Conservation (phyloP, 2,888 invertebrate genomes). For the Stenchaetothrips biformis region DNA sequence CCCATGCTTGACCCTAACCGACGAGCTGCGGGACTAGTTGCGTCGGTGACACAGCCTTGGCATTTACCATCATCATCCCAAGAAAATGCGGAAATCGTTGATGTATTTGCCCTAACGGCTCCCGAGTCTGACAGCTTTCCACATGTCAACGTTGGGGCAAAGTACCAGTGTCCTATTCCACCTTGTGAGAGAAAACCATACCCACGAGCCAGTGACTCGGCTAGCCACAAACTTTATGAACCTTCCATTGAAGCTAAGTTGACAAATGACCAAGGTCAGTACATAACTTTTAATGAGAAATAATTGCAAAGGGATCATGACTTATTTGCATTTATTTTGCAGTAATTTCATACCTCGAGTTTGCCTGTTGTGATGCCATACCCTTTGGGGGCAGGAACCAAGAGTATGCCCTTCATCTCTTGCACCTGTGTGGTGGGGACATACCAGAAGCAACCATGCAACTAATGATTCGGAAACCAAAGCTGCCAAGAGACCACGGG, state of each 20-base stretch:
- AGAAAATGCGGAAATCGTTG: constrained; percentile 36
- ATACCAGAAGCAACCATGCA: constrained; percentile 82
- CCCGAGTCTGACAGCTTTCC: constrained; percentile 57
- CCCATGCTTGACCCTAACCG: constrained; percentile 91
- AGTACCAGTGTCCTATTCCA: constrained; percentile 63
- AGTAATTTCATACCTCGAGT: constrained; percentile 66
- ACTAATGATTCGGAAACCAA: constrained; percentile 71
- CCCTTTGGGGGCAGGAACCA: constrained; percentile 91
- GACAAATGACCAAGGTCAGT: constrained; percentile 68
- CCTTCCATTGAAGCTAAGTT: constrained; percentile 68
- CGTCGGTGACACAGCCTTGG: constrained; percentile 48
- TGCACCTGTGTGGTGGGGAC: constrained; percentile 82
- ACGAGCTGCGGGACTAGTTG: constrained; percentile 79
- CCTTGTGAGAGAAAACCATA: constrained; percentile 34
- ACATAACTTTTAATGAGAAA: constrained; percentile 32
- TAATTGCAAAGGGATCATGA: too few relatives aligned
- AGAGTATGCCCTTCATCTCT: constrained; percentile 85
- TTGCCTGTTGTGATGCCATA: constrained; percentile 91
- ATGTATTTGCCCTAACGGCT: constrained; percentile 42
- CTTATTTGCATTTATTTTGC: neutral
- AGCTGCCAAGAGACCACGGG: constrained; percentile 59
- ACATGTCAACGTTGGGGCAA: constrained; percentile 80
- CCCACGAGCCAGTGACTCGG: constrained; percentile 42
- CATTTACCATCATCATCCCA: constrained; percentile 40
- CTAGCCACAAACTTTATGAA: constrained; percentile 63